Evolutionary conservation across 2,888 invertebrate genomes (phyloP), one percentile per base, ranked within the genome.

Genomic region (Eupithecia insigniata): DNA sequence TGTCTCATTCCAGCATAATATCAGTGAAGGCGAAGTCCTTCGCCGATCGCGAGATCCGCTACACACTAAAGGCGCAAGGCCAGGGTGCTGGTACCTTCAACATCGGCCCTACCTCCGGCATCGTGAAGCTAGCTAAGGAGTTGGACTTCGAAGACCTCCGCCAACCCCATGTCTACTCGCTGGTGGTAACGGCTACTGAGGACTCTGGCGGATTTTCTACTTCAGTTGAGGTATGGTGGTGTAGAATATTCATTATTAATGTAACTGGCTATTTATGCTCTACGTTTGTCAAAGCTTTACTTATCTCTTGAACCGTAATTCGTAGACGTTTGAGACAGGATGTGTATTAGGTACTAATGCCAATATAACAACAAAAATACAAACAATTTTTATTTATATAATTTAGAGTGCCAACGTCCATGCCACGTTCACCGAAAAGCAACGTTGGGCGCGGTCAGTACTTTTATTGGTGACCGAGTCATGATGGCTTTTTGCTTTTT

Each of bases 11-110:
- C 95, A 99, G 99, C 89, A 98, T 99, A 70, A 98, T 99, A 89
- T 98, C 98, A 46, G 98, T 99, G 78, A 98, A 99, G 94, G 99
- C 99, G 4, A 99, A 99, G 90, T 98, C 99, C 1, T 99, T 99
- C 87, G 99, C 99, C 76, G 98, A 99, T 90, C 96, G 98, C 70
- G 98, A 98, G 90, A 98, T 99, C 82, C 97, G 98, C n/a, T 99
- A 99, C 92, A 98, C 98, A 0, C 92, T 99, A 77, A 98, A 98
- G 88, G 98, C 99, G 0, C 98, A 98, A 89, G 98, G 98, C 7
- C 98, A 98, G 90, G 98, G 98, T 14, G 98, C 98, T 12, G 98
- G 98, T 65, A 98, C 98, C 14, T 99, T 99, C 91, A 98, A 98
- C 90, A 99, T 99, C 84, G 98, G 98, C 0, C 97, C 98, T 3